Evolutionary conservation across 2,888 invertebrate species (phyloP), one percentile per base, ranked within the genome.

Genomic region (Neoascia interrupta): DNA sequence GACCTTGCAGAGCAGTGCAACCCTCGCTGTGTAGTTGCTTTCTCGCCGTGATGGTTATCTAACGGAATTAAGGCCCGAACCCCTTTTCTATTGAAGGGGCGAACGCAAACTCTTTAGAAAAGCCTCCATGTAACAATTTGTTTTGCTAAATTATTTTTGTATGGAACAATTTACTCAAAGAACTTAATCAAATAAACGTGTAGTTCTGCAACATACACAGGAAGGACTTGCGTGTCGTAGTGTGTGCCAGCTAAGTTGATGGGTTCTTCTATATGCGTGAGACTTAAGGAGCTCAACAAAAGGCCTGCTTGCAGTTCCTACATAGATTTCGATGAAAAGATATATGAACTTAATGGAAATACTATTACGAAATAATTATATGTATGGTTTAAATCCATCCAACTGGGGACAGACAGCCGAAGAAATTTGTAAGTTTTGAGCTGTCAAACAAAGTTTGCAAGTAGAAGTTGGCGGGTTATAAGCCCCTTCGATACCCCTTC

Each of bases 181-280:
- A 49, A 73, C 66, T 66, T 73, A 79, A 79, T 79, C 66, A 73
- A 73, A 79, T 66, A 73, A 68, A 73, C 47, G 54, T 66, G 61
- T n/a, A n/a, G 53, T 58, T 60, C 43, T 56, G 39, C 47, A 45
- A 54, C 49, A 51, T 16, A 37, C 31, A 26, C n/a, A n/a, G n/a
- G n/a, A n/a, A n/a, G n/a, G n/a, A n/a, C n/a, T n/a, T n/a, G n/a
- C n/a, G 31, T 47, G 54, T n/a, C n/a, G 5, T 19, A 11, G n/a
- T 54, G 41, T 37, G 28, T 54, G 28, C n/a, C n/a, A n/a, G n/a
- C n/a, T n/a, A n/a, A 39, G 21, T 47, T 26, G 39, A 16, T 43
- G 39, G 23, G 54, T 13, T 49, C 21, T 11, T 23, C n/a, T n/a
- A n/a, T n/a, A n/a, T n/a, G n/a, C n/a, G 34, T 54, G 37, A n/a